phyloP scores from a whole-genome alignment of 2,113 vertebrate genomes.

The Sapayoa aenigma region DNA sequence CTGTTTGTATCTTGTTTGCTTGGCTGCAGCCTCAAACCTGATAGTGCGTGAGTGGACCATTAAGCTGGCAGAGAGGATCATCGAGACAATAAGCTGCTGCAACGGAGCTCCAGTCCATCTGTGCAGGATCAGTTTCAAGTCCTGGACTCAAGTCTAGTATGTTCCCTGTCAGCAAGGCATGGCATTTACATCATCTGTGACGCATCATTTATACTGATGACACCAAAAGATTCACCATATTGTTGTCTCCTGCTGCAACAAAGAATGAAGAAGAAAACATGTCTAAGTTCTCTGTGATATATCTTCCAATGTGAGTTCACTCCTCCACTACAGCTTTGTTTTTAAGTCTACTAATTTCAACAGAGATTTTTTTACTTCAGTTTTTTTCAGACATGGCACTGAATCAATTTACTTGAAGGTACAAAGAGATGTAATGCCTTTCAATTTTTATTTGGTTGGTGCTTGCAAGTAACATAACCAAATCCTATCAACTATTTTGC shows the following conservation, averaged over 20 bases:
- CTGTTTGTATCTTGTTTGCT: neutral
- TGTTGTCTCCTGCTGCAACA: neutral
- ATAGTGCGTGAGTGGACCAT: neutral
- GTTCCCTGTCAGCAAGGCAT: neutral
- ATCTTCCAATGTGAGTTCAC: neutral
- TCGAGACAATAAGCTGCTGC: neutral
- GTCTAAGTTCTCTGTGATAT: neutral
- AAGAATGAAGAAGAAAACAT: neutral
- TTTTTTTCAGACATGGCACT: neutral
- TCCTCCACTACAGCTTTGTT: neutral
- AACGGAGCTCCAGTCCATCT: neutral
- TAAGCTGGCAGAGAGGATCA: neutral
- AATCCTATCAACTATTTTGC: neutral
- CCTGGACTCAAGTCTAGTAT: neutral
- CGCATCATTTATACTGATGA: neutral
- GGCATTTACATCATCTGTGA: neutral
- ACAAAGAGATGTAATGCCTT: neutral
- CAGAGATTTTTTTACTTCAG: neutral
- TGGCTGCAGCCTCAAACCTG: neutral
- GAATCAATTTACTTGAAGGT: neutral
- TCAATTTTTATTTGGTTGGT: neutral
- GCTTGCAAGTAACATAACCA: neutral
- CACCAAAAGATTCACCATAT: neutral
- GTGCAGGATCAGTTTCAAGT: neutral
- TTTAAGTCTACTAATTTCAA: neutral